phyloP scores from a whole-genome alignment of 2,113 vertebrate genomes.

The Eidolon helvum region DNA sequence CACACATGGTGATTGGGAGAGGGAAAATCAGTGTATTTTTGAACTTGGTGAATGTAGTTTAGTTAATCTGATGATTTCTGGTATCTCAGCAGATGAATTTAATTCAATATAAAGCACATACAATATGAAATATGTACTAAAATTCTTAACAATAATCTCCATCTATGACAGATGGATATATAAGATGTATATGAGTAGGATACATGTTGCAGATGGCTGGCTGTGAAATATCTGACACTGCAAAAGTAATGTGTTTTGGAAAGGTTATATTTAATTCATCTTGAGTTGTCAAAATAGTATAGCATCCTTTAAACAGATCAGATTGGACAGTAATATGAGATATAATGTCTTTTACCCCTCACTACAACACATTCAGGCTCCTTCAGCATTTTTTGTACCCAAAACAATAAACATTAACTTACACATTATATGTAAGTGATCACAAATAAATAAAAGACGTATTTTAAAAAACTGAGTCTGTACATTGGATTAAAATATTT shows the following conservation, averaged over 20 bases:
- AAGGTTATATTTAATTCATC: neutral
- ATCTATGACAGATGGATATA: neutral
- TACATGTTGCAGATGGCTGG: neutral
- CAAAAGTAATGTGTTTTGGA: neutral
- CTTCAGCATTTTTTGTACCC: neutral
- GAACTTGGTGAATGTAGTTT: constrained; percentile 9
- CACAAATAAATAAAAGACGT: neutral
- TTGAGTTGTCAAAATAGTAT: neutral
- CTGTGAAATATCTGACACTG: neutral
- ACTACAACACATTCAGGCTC: neutral
- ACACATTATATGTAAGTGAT: neutral
- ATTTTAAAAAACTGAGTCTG: neutral
- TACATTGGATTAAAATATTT: neutral
- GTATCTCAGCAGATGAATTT: neutral
- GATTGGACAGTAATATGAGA: neutral
- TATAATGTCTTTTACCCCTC: neutral
- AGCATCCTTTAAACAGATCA: neutral
- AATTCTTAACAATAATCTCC: neutral
- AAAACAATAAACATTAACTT: neutral
- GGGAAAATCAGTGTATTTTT: neutral
- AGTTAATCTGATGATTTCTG: neutral
- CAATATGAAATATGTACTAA: neutral
- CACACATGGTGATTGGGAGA: neutral
- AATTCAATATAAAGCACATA: neutral
- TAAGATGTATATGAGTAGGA: neutral